Evolutionary conservation across 35 echinoderm and acorn worm species (phyloP).

Genomic region (Nesometra sesokonis): DNA sequence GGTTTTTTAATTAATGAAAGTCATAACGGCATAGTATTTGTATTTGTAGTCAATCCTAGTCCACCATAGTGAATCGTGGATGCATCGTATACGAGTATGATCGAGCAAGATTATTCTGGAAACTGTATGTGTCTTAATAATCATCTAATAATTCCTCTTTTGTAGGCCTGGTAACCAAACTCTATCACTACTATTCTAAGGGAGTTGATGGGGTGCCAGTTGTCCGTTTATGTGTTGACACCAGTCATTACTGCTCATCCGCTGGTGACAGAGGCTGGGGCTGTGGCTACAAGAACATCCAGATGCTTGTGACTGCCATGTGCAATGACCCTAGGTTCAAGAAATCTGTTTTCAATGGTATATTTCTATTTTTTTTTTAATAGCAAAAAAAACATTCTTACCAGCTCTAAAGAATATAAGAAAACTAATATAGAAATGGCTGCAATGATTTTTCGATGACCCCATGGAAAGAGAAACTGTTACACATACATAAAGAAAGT

Average conservation of each 20-base stretch:
- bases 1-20: too few relatives aligned
- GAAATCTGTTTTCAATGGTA: conserved; percentile 86
- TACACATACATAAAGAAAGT: too few relatives aligned
- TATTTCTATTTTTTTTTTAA: not conserved
- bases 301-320: conserved; percentile 80
- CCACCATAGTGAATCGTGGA: too few relatives aligned
- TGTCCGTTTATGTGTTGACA: conserved; percentile 36
- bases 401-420: too few relatives aligned
- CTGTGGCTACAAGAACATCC: conserved; percentile 90
- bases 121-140: not conserved
- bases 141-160: not conserved
- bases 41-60: too few relatives aligned
- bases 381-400: too few relatives aligned
- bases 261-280: conserved; percentile 79
- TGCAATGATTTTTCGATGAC: not conserved
- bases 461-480: not conserved
- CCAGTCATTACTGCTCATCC: conserved; percentile 59
- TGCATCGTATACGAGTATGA: too few relatives aligned
- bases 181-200: conserved; percentile 45
- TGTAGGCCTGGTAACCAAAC: conserved; percentile 43
- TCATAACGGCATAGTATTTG: too few relatives aligned
- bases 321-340: conserved; percentile 40
- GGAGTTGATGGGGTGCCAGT: conserved; percentile 14
- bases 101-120: not conserved
- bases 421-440: not conserved